These are phyloP conservation scores for Hemibagrus guttatus DNA, from an alignment of 2,797 vertebrate species.

Conservation along the genomic window DNA sequence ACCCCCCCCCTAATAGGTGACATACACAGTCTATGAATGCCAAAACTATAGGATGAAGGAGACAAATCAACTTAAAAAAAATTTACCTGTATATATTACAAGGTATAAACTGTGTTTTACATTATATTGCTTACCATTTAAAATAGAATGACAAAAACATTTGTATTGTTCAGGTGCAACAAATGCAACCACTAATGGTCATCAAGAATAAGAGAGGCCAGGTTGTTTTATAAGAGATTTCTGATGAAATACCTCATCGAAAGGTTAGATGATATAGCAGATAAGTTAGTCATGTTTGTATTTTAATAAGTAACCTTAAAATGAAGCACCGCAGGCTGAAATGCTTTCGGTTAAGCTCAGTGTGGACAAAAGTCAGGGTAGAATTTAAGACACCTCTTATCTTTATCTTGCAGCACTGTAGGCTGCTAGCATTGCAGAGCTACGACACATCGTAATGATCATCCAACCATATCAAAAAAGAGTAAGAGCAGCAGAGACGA, in stretches of 20 bases:
- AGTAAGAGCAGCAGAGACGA: constrained; percentile 23
- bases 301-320: constrained; percentile 10
- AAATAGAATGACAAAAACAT: not conserved
- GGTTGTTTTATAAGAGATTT: not conserved
- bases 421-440: constrained; percentile 14
- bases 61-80: not conserved
- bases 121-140: not conserved
- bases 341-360: not conserved
- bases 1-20: not conserved
- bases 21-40: not conserved
- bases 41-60: not conserved
- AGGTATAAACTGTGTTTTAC: not conserved
- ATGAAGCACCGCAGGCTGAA: not conserved
- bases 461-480: constrained; percentile 42
- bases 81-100: not conserved
- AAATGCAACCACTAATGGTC: not conserved
- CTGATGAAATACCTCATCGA: not conserved
- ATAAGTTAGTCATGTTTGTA: not conserved
- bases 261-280: not conserved
- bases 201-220: not conserved
- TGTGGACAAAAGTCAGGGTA: not conserved
- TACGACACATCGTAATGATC: constrained; percentile 45
- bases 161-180: too few relatives aligned
- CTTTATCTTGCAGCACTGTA: constrained; percentile 31
- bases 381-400: not conserved